Conservation (phyloP, 2,113 vertebrate species). For the Thamnophis sirtalis region DNA sequence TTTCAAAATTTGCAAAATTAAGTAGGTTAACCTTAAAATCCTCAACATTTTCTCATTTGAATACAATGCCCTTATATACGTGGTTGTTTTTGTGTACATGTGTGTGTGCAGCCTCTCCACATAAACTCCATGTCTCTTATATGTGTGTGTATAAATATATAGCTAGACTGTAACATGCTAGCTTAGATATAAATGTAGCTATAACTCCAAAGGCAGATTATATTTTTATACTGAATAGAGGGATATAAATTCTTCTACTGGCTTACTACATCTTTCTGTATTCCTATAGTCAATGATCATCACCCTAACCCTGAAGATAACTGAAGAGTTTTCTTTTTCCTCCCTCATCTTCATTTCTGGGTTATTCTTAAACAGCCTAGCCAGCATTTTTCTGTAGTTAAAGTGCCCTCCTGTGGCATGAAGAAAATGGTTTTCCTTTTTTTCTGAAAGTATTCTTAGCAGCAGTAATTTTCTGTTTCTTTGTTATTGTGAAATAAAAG, state of each 20-base stretch:
- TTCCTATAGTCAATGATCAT: not conserved
- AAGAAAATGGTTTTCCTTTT: not conserved
- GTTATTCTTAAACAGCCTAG: constrained; percentile 2
- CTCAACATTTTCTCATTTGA: not conserved
- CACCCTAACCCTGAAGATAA: not conserved
- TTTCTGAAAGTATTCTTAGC: not conserved
- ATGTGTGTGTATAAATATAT: not conserved
- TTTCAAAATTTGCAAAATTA: not conserved
- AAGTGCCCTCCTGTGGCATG: constrained; percentile 76
- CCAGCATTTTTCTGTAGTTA: constrained; percentile 62
- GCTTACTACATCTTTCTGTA: not conserved
- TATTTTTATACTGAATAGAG: not conserved
- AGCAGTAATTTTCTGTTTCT: constrained; percentile 3
- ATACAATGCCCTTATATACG: not conserved
- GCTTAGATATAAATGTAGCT: not conserved
- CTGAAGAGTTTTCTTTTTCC: not conserved
- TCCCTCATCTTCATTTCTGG: not conserved
- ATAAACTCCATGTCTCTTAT: not conserved
- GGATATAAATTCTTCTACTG: not conserved
- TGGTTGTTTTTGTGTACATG: not conserved
- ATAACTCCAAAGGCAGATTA: not conserved
- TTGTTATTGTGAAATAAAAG: constrained; percentile 19
- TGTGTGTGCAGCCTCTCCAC: not conserved
- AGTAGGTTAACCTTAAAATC: not conserved
- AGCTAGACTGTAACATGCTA: not conserved